phyloP scores from a whole-genome alignment of 92 coral and sea anemone genomes.

The Zoanthus gigantus region DNA sequence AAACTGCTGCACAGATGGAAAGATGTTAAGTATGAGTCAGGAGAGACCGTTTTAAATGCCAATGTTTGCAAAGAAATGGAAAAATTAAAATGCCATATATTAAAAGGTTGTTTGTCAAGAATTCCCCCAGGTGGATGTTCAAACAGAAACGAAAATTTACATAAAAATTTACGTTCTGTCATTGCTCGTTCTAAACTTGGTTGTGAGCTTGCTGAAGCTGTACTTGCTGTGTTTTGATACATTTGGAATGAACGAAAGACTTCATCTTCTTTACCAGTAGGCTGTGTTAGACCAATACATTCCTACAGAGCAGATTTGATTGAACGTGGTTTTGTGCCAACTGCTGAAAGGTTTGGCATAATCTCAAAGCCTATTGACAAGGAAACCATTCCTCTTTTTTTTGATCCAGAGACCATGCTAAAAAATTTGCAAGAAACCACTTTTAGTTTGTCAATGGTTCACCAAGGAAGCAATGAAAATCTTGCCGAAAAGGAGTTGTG shows the following conservation, averaged over 20 bases:
- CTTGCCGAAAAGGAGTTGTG: slow-evolving; percentile 14
- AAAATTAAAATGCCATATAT: slow-evolving; percentile 63
- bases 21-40: slow-evolving; percentile 53
- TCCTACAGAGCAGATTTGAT: slow-evolving; percentile 55
- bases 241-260: too few relatives aligned
- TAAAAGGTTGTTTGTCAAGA: slow-evolving; percentile 65
- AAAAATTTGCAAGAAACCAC: slow-evolving; percentile 37
- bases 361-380: slow-evolving; percentile 51
- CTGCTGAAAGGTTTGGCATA: slow-evolving; percentile 58
- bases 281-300: slow-evolving; percentile 43
- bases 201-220: slow-evolving; percentile 29
- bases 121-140: slow-evolving; percentile 56
- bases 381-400: slow-evolving; percentile 35
- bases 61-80: slow-evolving; percentile 57
- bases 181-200: slow-evolving; percentile 57
- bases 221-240: too few relatives aligned
- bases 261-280: not conserved
- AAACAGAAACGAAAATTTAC: slow-evolving; percentile 47
- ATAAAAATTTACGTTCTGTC: slow-evolving; percentile 46
- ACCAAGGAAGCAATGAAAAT: not conserved
- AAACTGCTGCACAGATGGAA: slow-evolving; percentile 54
- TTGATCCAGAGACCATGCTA: slow-evolving; percentile 56
- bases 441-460: not conserved
- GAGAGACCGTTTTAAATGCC: slow-evolving; percentile 51
- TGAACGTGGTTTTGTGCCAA: slow-evolving; percentile 60